Base-by-base conservation (phyloP, 2,888 invertebrate genomes). In the Odontothrips loti region DNA sequence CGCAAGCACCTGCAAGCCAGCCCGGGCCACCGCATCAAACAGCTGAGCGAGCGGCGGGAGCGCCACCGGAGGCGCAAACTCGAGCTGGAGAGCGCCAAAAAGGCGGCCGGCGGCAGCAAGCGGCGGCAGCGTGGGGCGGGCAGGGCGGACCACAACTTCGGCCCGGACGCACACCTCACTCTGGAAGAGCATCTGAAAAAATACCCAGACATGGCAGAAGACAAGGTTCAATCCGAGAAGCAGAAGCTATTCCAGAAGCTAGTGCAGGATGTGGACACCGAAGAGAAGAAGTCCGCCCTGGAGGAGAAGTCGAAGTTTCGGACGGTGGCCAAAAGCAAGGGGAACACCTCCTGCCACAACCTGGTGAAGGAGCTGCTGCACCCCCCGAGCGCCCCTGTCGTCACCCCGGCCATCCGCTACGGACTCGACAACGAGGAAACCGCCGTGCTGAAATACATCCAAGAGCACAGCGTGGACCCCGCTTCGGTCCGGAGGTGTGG, bases 351-450 rank as follows among this genome's bases (percentile, higher is more conserved):
- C n/a, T n/a, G n/a, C n/a, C n/a, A n/a, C 20, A 80, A 51, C 47
- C 20, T 81, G 1, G 43, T 81, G 34, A 79, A 51, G 8, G 20
- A 27, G 0, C 51, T 81, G 43, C n/a, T 80, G 15, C 63, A 58
- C 63, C 63, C 47, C 48, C 29, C 27, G 0, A 12, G 15, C 48
- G 63, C 51, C 63, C 58, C 58, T 51, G 17, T 27, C 23, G 79
- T 23, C 6, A 80, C 8, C 10, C 15, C 47, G 34, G 48, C 79
- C 29, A n/a, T n/a, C n/a, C n/a, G n/a, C n/a, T n/a, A n/a, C n/a
- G n/a, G n/a, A n/a, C n/a, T n/a, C n/a, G n/a, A 34, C 79, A 27
- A 20, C 12, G 58, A 79, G 34, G 51, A 1, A 15, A 15, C 17
- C 1, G 51, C 10, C 51, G 79, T 1, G 58, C 48, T 17, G 80